These are phyloP conservation scores for Pantherophis vulpinus DNA, from an alignment of 2,797 vertebrate genomes.

Conservation along the genomic window DNA sequence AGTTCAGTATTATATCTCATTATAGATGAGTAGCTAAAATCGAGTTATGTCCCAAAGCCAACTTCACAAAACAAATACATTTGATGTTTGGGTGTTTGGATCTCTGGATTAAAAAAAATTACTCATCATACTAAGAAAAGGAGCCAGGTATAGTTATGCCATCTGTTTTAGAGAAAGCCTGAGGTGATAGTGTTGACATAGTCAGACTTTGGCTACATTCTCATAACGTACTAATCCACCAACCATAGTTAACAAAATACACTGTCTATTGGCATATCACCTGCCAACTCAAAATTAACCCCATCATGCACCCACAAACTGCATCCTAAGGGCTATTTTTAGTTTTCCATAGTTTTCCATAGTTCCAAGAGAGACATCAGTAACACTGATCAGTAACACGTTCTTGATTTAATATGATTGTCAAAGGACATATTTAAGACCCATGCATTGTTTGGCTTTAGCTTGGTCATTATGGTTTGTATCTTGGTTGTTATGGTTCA, in stretches of 20 bases:
- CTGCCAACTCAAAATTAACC: not conserved
- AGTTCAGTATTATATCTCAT: not conserved
- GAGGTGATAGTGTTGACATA: accelerated
- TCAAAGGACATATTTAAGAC: not conserved
- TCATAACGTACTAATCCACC: not conserved
- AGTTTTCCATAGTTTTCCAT: not conserved
- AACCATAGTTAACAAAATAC: not conserved
- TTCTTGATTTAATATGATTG: not conserved
- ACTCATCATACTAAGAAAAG: not conserved
- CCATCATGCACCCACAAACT: not conserved
- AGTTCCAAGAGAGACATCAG: not conserved
- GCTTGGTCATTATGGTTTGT: not conserved
- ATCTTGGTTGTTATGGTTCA: not conserved
- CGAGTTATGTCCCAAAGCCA: not conserved
- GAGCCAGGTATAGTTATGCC: not conserved
- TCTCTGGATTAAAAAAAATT: not conserved
- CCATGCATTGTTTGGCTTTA: not conserved
- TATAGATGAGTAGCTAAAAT: not conserved
- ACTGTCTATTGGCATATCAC: not conserved
- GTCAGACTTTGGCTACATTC: not conserved
- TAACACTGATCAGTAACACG: not conserved
- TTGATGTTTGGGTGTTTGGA: not conserved
- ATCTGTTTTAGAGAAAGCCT: accelerated
- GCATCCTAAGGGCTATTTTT: not conserved
- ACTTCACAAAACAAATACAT: not conserved